phyloP scores from a whole-genome alignment of 2,797 vertebrate genomes.

The Onychomys torridus region DNA sequence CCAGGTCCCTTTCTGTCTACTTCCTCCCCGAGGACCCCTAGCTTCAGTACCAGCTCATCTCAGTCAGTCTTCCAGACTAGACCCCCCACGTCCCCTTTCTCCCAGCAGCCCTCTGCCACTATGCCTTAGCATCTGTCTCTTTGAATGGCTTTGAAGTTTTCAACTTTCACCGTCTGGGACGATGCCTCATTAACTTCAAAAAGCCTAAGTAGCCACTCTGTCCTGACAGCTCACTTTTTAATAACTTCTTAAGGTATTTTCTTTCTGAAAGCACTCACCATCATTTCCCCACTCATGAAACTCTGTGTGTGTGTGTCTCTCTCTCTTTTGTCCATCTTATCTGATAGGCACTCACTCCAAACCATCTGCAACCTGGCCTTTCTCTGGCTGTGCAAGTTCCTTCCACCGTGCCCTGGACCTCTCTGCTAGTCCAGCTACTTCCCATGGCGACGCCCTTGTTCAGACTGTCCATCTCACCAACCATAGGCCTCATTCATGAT shows the following conservation, averaged over 20 bases:
- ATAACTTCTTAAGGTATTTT: neutral
- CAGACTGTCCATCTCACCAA: neutral
- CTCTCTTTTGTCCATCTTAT: neutral
- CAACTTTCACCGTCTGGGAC: neutral
- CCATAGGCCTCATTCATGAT: neutral
- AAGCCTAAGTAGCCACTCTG: neutral
- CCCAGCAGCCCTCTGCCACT: neutral
- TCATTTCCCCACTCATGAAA: slow-evolving; percentile 24
- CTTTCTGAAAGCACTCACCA: neutral
- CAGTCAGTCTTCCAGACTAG: neutral
- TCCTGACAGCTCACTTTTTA: slow-evolving; percentile 18
- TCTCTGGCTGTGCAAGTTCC: neutral
- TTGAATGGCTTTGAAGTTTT: neutral
- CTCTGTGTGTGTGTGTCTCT: neutral
- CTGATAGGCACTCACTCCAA: neutral
- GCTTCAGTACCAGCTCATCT: neutral
- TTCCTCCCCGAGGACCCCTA: neutral
- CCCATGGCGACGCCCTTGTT: neutral
- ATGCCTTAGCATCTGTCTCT: neutral
- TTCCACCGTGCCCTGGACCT: neutral
- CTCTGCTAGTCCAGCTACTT: neutral
- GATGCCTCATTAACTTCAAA: neutral
- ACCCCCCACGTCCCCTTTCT: neutral
- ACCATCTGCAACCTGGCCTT: neutral
- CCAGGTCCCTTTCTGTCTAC: neutral